Base-by-base conservation (phyloP, 2,888 invertebrate species). In the Druceiella hillmani region DNA sequence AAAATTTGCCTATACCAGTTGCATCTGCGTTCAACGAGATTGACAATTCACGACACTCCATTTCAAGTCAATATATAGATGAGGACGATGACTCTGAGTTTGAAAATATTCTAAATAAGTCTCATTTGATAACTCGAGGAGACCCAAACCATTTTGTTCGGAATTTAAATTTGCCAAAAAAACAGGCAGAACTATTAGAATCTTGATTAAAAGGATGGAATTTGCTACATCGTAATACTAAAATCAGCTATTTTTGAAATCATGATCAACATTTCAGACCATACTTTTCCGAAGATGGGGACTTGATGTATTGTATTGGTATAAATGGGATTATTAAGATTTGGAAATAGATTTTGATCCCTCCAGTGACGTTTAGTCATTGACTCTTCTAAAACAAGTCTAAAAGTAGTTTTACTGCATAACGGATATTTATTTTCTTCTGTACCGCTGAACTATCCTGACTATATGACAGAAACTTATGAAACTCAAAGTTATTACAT, bases 1-100 rank as follows among this genome's bases (percentile, higher is more conserved):
- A 20, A 20, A 20, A 20, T 20, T 20, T 20, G 22, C n/a, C 22
- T 20, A 20, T 20, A 20, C n/a, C n/a, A n/a, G n/a, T n/a, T n/a
- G n/a, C n/a, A n/a, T n/a, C n/a, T n/a, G n/a, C n/a, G n/a, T n/a
- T n/a, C n/a, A n/a, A n/a, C n/a, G n/a, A 20, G n/a, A 20, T 20
- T 20, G 22, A 20, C 22, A n/a, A 20, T 20, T 7, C 22, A 20
- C 22, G n/a, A 20, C n/a, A 6, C 22, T 20, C 22, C 22, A 20
- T 9, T 20, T 20, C 22, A 20, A 20, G 22, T 6, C 22, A 20
- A 20, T 20, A n/a, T 20, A n/a, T 20, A 7, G 22, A 20, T 20
- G 22, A 20, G 22, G 6, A n/a, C 22, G 22, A 20, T 20, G 22
- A 20, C 22, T 20, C 22, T 20, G 22, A 20, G n/a, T 20, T n/a